A percentile compares a stretch with the other conserved stretches of the same genome.
Evolutionary conservation across 2,888 invertebrate species (phyloP).

Genomic region (Erebia palarica): DNA sequence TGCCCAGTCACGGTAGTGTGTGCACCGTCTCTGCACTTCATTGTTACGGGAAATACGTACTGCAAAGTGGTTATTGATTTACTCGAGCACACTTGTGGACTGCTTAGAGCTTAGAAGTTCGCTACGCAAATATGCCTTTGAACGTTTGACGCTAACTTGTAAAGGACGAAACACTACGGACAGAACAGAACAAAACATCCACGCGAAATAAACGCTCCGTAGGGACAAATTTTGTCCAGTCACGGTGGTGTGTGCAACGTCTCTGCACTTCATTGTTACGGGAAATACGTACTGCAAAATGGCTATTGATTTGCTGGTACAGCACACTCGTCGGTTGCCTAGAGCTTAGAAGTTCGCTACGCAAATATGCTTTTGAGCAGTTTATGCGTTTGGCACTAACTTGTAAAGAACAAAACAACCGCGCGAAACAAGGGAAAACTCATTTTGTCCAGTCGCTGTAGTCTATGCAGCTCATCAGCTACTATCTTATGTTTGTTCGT

Average conservation of each 20-base stretch:
- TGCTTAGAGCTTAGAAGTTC: conserved; percentile 15
- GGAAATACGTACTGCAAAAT: conserved; percentile 38
- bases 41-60: conserved; percentile 39
- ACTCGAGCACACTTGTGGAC: background rate
- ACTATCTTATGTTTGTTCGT: too few relatives aligned
- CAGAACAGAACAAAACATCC: too few relatives aligned
- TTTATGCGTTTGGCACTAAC: background rate
- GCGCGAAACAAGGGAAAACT: too few relatives aligned
- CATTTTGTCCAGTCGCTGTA: too few relatives aligned
- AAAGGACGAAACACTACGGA: too few relatives aligned
- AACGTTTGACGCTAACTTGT: background rate
- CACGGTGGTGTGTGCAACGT: background rate
- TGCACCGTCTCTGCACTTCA: conserved; percentile 24
- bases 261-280: conserved; percentile 32
- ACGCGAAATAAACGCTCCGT: too few relatives aligned
- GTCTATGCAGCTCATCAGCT: too few relatives aligned
- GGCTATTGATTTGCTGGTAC: conserved; percentile 22
- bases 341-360: conserved; percentile 4
- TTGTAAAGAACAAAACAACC: too few relatives aligned
- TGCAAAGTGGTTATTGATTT: conserved; percentile 32
- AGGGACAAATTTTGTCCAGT: too few relatives aligned
- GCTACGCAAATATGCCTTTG: conserved; percentile 13
- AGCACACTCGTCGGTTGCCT: background rate
- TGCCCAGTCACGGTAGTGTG: too few relatives aligned
- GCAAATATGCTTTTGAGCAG: conserved; percentile 18